phyloP scores from a whole-genome alignment of 2,888 invertebrate genomes.

The Sinopyrophorus schimmeli region DNA sequence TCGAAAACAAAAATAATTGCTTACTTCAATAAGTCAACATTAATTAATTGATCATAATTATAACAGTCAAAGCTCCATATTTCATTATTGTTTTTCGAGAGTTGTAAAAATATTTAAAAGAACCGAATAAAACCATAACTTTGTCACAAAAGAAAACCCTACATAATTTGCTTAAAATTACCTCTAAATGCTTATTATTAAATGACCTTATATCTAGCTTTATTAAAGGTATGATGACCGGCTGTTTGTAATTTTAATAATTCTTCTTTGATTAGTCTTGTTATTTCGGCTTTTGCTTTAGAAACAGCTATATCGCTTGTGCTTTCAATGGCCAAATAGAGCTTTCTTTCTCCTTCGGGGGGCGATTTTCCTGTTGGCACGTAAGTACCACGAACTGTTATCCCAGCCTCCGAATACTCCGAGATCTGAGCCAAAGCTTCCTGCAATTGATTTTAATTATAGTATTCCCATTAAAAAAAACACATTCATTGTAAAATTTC shows the following conservation, averaged over 20 bases:
- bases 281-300: conserved; percentile 96
- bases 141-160: neutral
- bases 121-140: too few species aligned
- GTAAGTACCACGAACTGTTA: conserved; percentile 97
- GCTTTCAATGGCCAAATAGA: conserved; percentile 98
- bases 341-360: conserved; percentile 91
- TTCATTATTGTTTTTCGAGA: too few species aligned
- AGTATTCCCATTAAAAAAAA: too few species aligned
- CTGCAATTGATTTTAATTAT: too few species aligned
- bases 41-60: too few species aligned
- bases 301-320: conserved; percentile 95
- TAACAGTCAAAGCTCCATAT: too few species aligned
- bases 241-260: conserved; percentile 88
- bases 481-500: too few species aligned
- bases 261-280: conserved; percentile 97
- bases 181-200: conserved; percentile 52
- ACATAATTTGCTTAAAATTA: conserved; percentile 7
- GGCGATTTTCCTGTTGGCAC: conserved; percentile 87
- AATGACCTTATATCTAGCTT: conserved; percentile 92
- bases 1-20: too few species aligned
- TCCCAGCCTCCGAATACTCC: conserved; percentile 98
- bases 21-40: too few species aligned
- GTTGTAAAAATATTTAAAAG: too few species aligned
- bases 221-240: conserved; percentile 84
- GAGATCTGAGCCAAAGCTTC: conserved; percentile 98